Evolutionary conservation across 2,797 vertebrate species (phyloP).

Genomic region (Parotocinclus haroldoi): DNA sequence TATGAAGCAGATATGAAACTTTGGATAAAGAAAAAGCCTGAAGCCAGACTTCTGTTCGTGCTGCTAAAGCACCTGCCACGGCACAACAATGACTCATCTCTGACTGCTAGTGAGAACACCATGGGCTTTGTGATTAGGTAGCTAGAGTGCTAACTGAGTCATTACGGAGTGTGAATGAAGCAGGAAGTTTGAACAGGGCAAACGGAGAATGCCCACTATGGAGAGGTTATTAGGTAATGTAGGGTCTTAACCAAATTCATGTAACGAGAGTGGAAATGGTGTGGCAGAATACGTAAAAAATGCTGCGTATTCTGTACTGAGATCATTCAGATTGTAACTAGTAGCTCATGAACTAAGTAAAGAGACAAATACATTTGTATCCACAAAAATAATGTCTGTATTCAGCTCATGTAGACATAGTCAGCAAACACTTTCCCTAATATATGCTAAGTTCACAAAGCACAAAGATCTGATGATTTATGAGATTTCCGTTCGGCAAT

Average conservation of each 20-base stretch:
- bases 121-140: slow-evolving; percentile 65
- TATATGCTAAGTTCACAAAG: slow-evolving; percentile 43
- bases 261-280: too few relatives aligned
- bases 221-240: too few relatives aligned
- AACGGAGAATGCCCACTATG: too few relatives aligned
- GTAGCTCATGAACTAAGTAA: slow-evolving; percentile 2
- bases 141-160: slow-evolving; percentile 65
- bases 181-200: too few relatives aligned
- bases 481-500: slow-evolving; percentile 38
- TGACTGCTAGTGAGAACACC: slow-evolving; percentile 63
- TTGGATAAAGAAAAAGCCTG: slow-evolving; percentile 30
- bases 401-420: slow-evolving; percentile 22
- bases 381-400: background rate
- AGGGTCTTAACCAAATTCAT: too few relatives aligned
- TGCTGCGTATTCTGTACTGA: too few relatives aligned
- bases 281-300: too few relatives aligned
- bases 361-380: slow-evolving; percentile 1
- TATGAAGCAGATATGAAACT: slow-evolving; percentile 37
- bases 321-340: too few relatives aligned
- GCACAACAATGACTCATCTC: slow-evolving; percentile 74
- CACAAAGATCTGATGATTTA: slow-evolving; percentile 41
- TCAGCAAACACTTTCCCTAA: slow-evolving; percentile 35
- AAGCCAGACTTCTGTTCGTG: slow-evolving; percentile 35
- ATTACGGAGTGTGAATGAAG: slow-evolving; percentile 34
- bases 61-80: slow-evolving; percentile 64